Percentiles rank a stretch among this genome's conserved stretches.
phyloP scores from a whole-genome alignment of 2,888 invertebrate genomes.

The Dynastes tityus region DNA sequence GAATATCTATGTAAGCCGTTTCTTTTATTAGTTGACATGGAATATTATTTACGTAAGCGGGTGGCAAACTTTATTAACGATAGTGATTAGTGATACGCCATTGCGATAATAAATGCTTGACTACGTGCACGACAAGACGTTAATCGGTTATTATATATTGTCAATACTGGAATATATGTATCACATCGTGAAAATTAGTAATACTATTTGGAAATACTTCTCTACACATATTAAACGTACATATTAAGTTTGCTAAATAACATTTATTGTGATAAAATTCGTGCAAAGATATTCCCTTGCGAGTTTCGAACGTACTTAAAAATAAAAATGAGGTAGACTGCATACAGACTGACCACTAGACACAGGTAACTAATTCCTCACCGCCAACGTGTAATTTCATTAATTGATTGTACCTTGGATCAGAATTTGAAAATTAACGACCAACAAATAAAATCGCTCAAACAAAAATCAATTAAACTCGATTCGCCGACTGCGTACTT shows the following conservation, averaged over 20 bases:
- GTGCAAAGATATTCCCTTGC: conserved; percentile 12
- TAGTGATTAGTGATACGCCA: conserved; percentile 7
- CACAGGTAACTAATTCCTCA: not conserved
- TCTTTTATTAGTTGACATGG: not conserved
- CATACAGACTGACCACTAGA: conserved; percentile 2
- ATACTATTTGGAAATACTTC: conserved; percentile 27
- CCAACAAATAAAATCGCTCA: too few species aligned
- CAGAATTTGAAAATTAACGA: too few species aligned
- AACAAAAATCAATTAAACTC: too few species aligned
- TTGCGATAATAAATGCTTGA: conserved; percentile 13
- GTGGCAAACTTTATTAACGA: not conserved
- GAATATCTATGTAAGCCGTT: not conserved
- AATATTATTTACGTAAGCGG: not conserved
- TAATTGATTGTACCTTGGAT: too few species aligned
- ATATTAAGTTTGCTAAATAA: conserved; percentile 3
- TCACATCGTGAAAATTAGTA: conserved; percentile 41
- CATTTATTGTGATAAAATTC: conserved; percentile 17
- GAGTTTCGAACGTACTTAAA: not conserved
- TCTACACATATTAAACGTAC: conserved; percentile 13
- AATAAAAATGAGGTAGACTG: conserved; percentile 14
- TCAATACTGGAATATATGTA: conserved; percentile 28
- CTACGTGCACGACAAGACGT: conserved; percentile 8
- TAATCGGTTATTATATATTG: conserved; percentile 17
- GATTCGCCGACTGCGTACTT: too few species aligned
- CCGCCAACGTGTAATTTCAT: too few species aligned